Conservation (phyloP, 2,113 vertebrate species). For the Plotosus lineatus region DNA sequence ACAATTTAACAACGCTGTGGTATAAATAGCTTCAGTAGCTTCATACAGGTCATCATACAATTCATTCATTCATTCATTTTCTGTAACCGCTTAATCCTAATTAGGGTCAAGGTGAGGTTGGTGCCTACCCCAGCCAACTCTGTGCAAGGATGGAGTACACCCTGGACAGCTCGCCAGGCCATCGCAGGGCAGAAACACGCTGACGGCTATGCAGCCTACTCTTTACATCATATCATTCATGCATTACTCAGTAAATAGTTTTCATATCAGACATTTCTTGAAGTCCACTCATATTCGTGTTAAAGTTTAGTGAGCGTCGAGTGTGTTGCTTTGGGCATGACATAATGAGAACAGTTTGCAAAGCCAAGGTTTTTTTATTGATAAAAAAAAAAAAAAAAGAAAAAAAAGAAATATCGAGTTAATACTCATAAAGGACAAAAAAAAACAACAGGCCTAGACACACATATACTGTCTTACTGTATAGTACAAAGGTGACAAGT, state of each 20-base stretch:
- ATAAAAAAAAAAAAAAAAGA: neutral
- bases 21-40: neutral
- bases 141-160: too few species aligned
- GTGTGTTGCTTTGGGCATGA: neutral
- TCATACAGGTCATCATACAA: neutral
- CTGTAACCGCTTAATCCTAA: too few species aligned
- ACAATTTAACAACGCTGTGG: too few species aligned
- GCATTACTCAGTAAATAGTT: neutral
- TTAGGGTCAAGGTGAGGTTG: too few species aligned
- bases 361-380: neutral
- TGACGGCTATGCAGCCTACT: too few species aligned
- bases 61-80: neutral
- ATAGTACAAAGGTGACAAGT: neutral
- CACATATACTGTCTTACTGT: neutral
- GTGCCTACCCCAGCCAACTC: too few species aligned
- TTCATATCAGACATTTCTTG: neutral
- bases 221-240: neutral
- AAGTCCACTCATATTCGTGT: neutral
- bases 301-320: neutral
- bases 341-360: neutral
- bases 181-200: too few species aligned
- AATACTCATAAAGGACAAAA: constrained; percentile 22
- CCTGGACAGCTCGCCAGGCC: too few species aligned
- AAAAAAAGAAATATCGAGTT: neutral
- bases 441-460: constrained; percentile 36